Base-by-base conservation (phyloP, 1,140 invertebrate genomes). In the Philotrypesis tridentata region DNA sequence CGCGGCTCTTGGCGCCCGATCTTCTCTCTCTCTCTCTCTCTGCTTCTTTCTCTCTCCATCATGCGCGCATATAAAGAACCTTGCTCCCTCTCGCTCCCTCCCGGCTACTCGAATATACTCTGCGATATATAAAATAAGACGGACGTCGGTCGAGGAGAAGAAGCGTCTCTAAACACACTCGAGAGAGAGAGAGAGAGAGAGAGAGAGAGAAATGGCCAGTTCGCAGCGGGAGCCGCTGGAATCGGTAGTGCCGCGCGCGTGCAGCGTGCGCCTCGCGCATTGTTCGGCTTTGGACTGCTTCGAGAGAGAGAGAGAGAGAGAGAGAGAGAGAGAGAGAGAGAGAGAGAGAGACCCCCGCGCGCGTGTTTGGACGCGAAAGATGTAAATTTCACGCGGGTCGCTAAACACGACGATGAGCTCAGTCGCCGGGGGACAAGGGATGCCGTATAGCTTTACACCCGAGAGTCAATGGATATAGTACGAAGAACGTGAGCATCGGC, bases 351-450 rank as follows among this genome's bases (percentile, higher is more conserved):
- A n/a, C 29, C n/a, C 48, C 55, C 27, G 70, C 12, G 63, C 68
- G 78, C 68, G 68, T 71, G 68, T 60, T 72, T 67, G 23, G 43
- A 23, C 27, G 27, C 17, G 25, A 27, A 17, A 40, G 73, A 82
- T 82, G 80, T 73, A 82, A 82, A 82, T 82, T 76, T 76, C 73
- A 82, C 73, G 73, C 72, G 73, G n/a, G n/a, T 55, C 40, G 79
- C 65, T 68, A 61, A 71, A 70, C 27, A 43, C 17, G 77, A 79
- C 78, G 40, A 80, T 71, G 31, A 79, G 68, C 29, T 27, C 48
- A 55, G 40, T 43, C 40, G 17, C 17, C 11, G 43, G 21, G 33
- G 25, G n/a, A n/a, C 31, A 33, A 43, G 60, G 25, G 74, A 25
- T 14, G 60, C 40, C 17, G 60, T 12, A 3, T 11, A 63, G n/a